phyloP scores from a whole-genome alignment of 1,140 invertebrate species.

The Ruditapes philippinarum region DNA sequence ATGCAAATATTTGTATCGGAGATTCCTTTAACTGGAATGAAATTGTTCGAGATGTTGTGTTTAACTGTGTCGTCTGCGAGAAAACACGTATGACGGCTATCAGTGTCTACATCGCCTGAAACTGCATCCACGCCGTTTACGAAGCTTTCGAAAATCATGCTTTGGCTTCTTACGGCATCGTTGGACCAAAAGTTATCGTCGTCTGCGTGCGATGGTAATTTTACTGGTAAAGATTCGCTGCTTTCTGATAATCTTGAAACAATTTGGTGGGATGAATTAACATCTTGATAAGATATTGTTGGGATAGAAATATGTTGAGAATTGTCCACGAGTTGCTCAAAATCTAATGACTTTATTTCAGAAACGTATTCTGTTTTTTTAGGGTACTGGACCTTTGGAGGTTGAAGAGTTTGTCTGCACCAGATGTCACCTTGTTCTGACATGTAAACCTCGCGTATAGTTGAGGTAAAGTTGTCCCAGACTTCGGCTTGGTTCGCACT shows the following conservation, averaged over 20 bases:
- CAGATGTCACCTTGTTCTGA: neutral
- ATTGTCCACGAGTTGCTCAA: neutral
- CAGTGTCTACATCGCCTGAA: neutral
- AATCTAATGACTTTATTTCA: neutral
- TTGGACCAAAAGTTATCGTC: neutral
- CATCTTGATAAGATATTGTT: neutral
- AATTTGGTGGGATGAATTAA: neutral
- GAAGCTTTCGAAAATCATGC: neutral
- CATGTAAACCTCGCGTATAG: neutral
- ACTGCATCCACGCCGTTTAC: neutral
- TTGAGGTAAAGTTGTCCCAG: constrained; percentile 27
- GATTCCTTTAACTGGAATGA: neutral
- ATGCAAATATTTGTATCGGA: neutral
- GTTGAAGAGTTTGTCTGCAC: neutral
- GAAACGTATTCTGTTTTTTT: neutral
- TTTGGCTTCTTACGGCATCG: neutral
- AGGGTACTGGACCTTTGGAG: neutral
- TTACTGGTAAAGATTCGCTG: neutral
- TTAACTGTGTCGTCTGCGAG: neutral
- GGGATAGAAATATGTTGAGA: too few species aligned
- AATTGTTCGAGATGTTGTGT: neutral
- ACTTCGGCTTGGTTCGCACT: constrained; percentile 3
- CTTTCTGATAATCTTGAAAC: neutral
- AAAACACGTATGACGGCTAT: too few species aligned
- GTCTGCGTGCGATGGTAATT: neutral